A percentile compares a stretch with the other conserved stretches of the same genome.
phyloP scores from a whole-genome alignment of 2,797 vertebrate species.

The Ctenochaetus hawaiiensis region DNA sequence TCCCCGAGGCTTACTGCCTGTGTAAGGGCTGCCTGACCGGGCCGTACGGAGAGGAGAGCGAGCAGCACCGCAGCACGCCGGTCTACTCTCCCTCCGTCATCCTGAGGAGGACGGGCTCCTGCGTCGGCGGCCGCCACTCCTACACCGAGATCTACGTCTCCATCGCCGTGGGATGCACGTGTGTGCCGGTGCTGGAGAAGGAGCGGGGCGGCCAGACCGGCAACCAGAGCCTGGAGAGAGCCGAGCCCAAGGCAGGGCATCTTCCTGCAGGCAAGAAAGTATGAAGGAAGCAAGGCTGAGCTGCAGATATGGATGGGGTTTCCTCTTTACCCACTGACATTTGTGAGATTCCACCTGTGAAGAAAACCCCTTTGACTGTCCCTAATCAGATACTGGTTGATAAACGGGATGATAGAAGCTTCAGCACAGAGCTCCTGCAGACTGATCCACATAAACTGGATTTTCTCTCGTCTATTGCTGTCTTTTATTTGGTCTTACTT shows the following conservation, averaged over 20 bases:
- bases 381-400: not conserved
- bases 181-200: constrained; percentile 85
- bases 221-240: constrained; percentile 59
- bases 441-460: not conserved
- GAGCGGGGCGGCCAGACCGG: constrained; percentile 71
- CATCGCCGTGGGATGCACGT: constrained; percentile 94
- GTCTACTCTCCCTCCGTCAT: constrained; percentile 92
- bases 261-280: constrained; percentile 66
- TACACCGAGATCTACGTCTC: constrained; percentile 92
- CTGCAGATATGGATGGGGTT: not conserved
- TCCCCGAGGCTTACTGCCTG: constrained; percentile 95
- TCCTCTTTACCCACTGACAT: not conserved
- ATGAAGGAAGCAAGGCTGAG: not conserved
- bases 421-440: not conserved
- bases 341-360: not conserved
- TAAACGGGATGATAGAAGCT: not conserved
- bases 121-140: constrained; percentile 87
- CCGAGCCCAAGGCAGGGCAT: constrained; percentile 69
- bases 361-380: not conserved
- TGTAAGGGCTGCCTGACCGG: constrained; percentile 93
- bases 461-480: not conserved
- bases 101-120: constrained; percentile 87
- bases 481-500: not conserved
- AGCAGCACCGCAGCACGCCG: constrained; percentile 88
- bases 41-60: constrained; percentile 85